Evolutionary conservation across 2,888 invertebrate species (phyloP), one percentile per base, ranked within the genome.

Genomic region (Timandra comae): DNA sequence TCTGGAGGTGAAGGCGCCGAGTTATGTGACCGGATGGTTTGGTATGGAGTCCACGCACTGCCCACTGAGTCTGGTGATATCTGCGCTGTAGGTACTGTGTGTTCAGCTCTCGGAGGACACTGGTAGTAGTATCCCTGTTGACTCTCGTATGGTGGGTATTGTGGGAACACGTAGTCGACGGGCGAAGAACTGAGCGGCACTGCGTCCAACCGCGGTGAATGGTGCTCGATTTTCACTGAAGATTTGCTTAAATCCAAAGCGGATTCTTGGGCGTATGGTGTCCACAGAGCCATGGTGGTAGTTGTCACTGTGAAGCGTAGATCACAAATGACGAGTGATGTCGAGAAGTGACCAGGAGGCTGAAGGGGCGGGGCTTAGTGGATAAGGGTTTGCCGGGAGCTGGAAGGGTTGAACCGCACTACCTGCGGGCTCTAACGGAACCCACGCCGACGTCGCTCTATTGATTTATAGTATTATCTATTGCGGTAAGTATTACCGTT

Each of bases 1-100:
- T 44, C 88, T 64, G 44, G 91, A 61, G 24, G 89, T 66, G 48
- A 93, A 62, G 24, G 47, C 1, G 54, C 52, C 11, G 53, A 39
- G 10, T 47, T 44, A 10, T 49, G 42, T 3, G 50, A 42, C 25
- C 46, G 45, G 16, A 36, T 27, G 6, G 48, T 30, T 22, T 32
- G 41, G 28, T 54, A 46, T 7, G 51, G 50, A 26, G 63, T 44
- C 58, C 64, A 64, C 34, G 56, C 48, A 33, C 61, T 57, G 7
- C 54, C 62, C 4, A 52, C 45, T 0, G 68, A 63, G 12, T 69
- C 64, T 1, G 75, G 73, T 1, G 73, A 75, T 30, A 62, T 56
- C 29, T 62, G 63, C 0, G 66, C 50, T 1, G 64, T 46, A 3
- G 73, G 69, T 4, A 67, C 62, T 20, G 56, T 48, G 13, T 54